These are phyloP conservation scores for Cuculus canorus DNA, from an alignment of 2,797 vertebrate species.

Conservation along the genomic window DNA sequence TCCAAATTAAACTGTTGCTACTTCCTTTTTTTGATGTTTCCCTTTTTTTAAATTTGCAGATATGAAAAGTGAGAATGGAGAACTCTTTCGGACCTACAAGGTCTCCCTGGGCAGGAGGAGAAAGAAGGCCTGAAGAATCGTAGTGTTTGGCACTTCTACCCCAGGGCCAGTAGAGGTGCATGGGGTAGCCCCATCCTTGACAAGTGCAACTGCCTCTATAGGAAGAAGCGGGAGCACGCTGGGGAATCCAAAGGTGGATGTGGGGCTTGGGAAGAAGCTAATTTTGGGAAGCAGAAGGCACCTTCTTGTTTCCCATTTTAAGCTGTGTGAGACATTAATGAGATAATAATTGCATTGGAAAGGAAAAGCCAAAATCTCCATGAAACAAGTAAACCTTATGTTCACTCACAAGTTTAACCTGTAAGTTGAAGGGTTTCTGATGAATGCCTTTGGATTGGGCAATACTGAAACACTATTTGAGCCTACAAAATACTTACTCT, in stretches of 20 bases:
- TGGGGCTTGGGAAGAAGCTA: background rate
- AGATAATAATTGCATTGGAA: background rate
- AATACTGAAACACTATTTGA: background rate
- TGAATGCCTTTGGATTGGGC: background rate
- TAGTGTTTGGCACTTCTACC: background rate
- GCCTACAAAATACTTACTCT: background rate
- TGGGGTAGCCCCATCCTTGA: background rate
- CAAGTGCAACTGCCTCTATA: rapidly evolving
- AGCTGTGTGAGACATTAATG: background rate
- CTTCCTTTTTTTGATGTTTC: background rate
- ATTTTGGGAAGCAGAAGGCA: background rate
- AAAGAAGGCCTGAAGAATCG: background rate
- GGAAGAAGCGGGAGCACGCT: background rate
- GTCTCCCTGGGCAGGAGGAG: background rate
- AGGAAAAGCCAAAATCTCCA: background rate
- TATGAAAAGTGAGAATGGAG: background rate
- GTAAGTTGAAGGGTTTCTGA: background rate
- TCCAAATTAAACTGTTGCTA: background rate
- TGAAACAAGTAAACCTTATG: background rate
- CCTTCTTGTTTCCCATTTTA: background rate
- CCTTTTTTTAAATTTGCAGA: background rate
- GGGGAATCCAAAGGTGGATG: background rate
- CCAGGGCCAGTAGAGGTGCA: background rate
- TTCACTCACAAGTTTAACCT: background rate
- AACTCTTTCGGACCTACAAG: background rate